Conservation (phyloP, 2,797 vertebrate species). For the Crax fasciolata region DNA sequence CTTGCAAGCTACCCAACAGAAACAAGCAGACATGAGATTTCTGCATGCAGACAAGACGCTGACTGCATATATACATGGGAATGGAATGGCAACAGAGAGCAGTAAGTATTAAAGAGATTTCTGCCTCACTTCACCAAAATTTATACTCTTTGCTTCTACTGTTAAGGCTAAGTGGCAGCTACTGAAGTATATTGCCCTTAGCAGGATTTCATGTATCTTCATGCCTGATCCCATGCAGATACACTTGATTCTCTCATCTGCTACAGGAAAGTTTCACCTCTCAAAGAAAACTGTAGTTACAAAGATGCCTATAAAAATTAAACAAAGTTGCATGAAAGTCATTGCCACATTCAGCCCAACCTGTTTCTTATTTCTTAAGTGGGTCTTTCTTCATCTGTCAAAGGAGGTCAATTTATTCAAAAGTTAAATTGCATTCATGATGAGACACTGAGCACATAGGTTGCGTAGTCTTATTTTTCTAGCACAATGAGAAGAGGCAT, state of each 20-base stretch:
- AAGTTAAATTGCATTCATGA: neutral
- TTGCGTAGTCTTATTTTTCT: neutral
- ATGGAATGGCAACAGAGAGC: neutral
- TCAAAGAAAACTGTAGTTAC: neutral
- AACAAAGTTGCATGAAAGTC: neutral
- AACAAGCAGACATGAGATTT: neutral
- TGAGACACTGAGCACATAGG: neutral
- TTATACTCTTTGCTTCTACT: neutral
- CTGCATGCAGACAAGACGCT: neutral
- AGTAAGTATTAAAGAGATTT: neutral
- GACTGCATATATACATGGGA: fast-evolving
- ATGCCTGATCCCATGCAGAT: neutral
- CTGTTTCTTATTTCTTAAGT: neutral
- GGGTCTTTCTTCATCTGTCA: neutral
- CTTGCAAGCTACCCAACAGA: neutral
- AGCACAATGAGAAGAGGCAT: neutral
- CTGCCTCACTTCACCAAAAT: neutral
- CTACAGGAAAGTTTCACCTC: neutral
- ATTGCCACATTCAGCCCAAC: neutral
- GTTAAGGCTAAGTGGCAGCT: neutral
- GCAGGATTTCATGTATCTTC: fast-evolving
- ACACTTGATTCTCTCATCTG: neutral
- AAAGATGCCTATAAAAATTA: neutral
- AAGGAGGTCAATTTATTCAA: neutral
- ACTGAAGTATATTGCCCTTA: neutral